phyloP scores from a whole-genome alignment of 2,888 invertebrate genomes.

The Chironomus tentans region DNA sequence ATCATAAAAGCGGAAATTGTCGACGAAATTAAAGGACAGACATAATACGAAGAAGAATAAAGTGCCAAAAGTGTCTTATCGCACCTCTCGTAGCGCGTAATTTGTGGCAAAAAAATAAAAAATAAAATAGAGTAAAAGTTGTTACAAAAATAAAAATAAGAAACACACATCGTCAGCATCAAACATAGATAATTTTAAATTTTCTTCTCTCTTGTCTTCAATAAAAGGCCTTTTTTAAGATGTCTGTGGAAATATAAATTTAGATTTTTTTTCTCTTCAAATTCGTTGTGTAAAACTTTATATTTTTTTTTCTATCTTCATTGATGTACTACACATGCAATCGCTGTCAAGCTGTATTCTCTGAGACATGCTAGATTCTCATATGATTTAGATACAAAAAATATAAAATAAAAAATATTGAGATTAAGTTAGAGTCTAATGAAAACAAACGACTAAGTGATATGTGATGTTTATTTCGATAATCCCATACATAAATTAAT shows the following conservation, averaged over 20 bases:
- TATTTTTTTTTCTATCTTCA: not conserved
- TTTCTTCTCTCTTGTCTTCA: not conserved
- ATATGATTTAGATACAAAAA: not conserved
- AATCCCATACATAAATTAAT: constrained; percentile 2
- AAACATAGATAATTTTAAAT: not conserved
- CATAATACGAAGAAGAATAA: not conserved
- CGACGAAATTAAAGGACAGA: no score
- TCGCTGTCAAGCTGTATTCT: not conserved
- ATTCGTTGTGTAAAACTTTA: not conserved
- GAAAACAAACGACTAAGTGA: not conserved
- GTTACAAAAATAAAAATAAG: not conserved
- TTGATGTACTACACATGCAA: not conserved
- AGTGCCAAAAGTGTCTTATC: not conserved
- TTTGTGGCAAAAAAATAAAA: not conserved
- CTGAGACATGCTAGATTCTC: no score
- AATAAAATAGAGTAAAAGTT: not conserved
- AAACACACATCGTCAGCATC: not conserved
- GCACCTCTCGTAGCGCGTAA: not conserved
- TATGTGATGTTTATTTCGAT: constrained; percentile 4
- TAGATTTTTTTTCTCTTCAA: constrained; percentile 13
- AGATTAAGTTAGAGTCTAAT: not conserved
- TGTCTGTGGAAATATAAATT: constrained; percentile 24
- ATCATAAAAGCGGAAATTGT: no score
- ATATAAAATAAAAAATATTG: no score
- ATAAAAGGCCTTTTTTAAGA: constrained; percentile 1